Base-by-base conservation (phyloP, 2,888 invertebrate genomes). In the Drosophila ochracea region DNA sequence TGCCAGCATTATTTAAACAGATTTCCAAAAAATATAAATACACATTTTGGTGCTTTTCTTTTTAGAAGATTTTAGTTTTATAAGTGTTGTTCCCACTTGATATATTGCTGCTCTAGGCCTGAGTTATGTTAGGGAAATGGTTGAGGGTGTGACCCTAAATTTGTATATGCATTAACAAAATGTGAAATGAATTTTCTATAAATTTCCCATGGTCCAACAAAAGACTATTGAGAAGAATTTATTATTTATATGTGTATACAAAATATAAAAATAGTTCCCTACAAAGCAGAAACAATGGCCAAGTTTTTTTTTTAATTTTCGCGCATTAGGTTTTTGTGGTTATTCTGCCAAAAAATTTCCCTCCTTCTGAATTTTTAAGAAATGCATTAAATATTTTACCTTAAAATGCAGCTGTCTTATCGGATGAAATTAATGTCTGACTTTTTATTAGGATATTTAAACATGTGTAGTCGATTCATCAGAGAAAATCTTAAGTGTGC, bases 11-110 rank as follows among this genome's bases (percentile, higher is more conserved):
- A 43, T 33, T 68, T 41, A 76, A 68, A 68, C 62, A 50, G 33
- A 65, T 66, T 74, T 74, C 39, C 60, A 67, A 58, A 69, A 73
- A 30, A 54, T 65, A 65, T 52, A 50, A 55, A 30, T 54, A 13
- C 28, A 30, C 53, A 33, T 39, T 19, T 30, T 25, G 11, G 13
- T 21, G 47, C 55, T 33, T 64, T 64, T 43, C 47, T 50, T 55
- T 49, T 59, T 37, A 39, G 37, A 63, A 65, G 30, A 69, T 62
- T 70, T 75, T 9, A n/a, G 54, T 68, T 78, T 49, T 54, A 76
- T 53, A 76, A 72, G 68, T 76, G 68, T 37, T 68, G 78, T 61
- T 53, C 16, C 53, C 33, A 57, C 47, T 57, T 79, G 78, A 79
- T 79, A 80, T 79, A 79, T 76, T 41, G 60, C 39, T 19, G 37